Percentiles rank a stretch among this genome's conserved stretches.
phyloP scores from a whole-genome alignment of 1,140 invertebrate species.

The Plectrocnemia conspersa region DNA sequence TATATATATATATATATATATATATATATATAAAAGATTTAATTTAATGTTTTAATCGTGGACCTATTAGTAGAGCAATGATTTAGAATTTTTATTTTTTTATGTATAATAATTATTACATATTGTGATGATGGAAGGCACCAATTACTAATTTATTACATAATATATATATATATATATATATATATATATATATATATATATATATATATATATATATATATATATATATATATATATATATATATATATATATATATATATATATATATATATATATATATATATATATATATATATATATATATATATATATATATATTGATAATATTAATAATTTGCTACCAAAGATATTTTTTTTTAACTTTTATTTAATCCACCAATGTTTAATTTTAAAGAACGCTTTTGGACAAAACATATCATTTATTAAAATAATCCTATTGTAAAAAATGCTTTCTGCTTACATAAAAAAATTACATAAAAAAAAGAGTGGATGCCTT shows the following conservation, averaged over 20 bases:
- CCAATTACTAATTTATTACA: conserved; percentile 15
- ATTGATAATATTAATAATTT: background rate
- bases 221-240: background rate
- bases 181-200: background rate
- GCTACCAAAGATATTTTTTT: too few relatives aligned
- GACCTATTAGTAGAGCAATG: conserved; percentile 25
- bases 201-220: background rate
- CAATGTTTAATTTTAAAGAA: too few relatives aligned
- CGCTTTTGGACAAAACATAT: too few relatives aligned
- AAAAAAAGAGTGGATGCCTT: conserved; percentile 1
- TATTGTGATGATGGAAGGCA: conserved; percentile 28
- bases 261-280: background rate
- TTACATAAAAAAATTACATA: background rate
- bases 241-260: conserved; percentile 2
- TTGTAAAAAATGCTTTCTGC: too few relatives aligned
- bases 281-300: background rate
- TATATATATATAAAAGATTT: background rate
- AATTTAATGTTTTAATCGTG: conserved; percentile 8
- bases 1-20: conserved; percentile 4
- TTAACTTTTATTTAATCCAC: too few relatives aligned
- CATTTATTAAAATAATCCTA: too few relatives aligned
- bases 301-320: background rate
- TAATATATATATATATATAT: background rate
- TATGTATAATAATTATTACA: conserved; percentile 13
- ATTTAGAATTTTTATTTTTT: conserved; percentile 9